Percentiles rank a stretch among this genome's conserved stretches.
These are phyloP conservation scores for Vultur gryphus DNA, from an alignment of 2,797 vertebrate species.

Conservation along the genomic window DNA sequence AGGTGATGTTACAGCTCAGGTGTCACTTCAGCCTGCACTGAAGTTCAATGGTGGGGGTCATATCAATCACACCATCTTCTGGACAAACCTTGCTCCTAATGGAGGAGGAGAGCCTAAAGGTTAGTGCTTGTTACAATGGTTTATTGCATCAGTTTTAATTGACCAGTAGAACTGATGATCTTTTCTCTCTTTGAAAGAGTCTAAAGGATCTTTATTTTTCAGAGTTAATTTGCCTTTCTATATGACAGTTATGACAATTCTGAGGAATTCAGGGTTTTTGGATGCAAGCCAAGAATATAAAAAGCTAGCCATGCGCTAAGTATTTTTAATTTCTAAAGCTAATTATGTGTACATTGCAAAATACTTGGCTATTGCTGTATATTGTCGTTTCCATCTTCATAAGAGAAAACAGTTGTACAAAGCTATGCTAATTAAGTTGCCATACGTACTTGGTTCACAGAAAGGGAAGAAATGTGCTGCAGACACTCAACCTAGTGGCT, in stretches of 20 bases:
- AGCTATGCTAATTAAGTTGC: background rate
- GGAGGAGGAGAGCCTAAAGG: conserved; percentile 93
- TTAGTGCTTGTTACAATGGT: conserved; percentile 49
- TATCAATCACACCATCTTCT: conserved; percentile 95
- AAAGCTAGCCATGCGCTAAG: background rate
- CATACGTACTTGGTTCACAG: accelerated
- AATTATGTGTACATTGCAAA: background rate
- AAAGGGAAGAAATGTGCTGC: background rate
- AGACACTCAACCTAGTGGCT: background rate
- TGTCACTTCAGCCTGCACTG: conserved; percentile 89
- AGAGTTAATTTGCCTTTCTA: background rate
- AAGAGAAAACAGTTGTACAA: background rate
- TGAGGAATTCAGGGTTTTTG: accelerated
- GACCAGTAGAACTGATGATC: background rate
- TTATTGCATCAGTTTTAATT: background rate
- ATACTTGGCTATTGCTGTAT: background rate
- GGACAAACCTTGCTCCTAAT: conserved; percentile 95
- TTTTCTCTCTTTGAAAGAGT: background rate
- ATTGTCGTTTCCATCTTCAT: background rate
- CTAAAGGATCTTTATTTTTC: background rate
- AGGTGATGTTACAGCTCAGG: conserved; percentile 92
- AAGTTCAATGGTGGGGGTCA: conserved; percentile 98
- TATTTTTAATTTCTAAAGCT: background rate
- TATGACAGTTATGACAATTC: background rate
- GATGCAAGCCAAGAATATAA: background rate